A percentile compares a stretch with the other conserved stretches of the same genome.
Conservation (phyloP, 2,888 invertebrate species). For the Netelia virgata region DNA sequence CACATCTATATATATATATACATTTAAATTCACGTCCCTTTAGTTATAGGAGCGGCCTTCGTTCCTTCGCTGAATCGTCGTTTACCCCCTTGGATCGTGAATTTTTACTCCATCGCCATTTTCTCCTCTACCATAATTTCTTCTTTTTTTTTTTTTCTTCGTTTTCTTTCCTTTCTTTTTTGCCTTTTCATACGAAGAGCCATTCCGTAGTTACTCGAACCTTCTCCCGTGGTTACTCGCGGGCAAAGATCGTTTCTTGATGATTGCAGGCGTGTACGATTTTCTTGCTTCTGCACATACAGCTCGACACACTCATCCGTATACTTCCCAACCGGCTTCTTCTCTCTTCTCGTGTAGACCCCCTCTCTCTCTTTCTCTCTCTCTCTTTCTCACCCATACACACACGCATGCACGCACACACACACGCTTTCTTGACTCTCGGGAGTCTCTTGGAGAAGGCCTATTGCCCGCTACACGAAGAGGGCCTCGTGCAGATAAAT, state of each 20-base stretch:
- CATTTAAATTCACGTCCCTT: not conserved
- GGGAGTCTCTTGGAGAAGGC: constrained; percentile 21
- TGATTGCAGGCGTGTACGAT: constrained; percentile 59
- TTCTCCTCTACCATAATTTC: constrained; percentile 21
- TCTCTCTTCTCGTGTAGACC: not conserved
- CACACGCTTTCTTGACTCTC: constrained; percentile 11
- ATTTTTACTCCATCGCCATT: constrained; percentile 40
- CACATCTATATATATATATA: not conserved
- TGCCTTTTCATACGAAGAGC: not conserved
- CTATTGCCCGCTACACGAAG: constrained; percentile 22
- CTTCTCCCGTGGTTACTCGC: constrained; percentile 13
- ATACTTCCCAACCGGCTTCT: constrained; percentile 4
- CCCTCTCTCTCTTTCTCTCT: not conserved
- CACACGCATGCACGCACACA: not conserved
- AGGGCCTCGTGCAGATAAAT: constrained; percentile 61
- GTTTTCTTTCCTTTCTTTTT: not conserved
- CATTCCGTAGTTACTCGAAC: constrained; percentile 24
- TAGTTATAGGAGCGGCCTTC: not conserved
- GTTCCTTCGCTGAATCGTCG: constrained; percentile 6
- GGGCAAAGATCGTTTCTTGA: constrained; percentile 61
- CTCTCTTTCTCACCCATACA: not conserved
- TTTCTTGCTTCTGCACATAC: constrained; percentile 49
- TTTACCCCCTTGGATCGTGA: constrained; percentile 41
- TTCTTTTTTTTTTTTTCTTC: not conserved
- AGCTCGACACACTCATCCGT: constrained; percentile 8